Evolutionary conservation across 2,888 invertebrate genomes (phyloP).

Genomic region (Agrotis clavis): DNA sequence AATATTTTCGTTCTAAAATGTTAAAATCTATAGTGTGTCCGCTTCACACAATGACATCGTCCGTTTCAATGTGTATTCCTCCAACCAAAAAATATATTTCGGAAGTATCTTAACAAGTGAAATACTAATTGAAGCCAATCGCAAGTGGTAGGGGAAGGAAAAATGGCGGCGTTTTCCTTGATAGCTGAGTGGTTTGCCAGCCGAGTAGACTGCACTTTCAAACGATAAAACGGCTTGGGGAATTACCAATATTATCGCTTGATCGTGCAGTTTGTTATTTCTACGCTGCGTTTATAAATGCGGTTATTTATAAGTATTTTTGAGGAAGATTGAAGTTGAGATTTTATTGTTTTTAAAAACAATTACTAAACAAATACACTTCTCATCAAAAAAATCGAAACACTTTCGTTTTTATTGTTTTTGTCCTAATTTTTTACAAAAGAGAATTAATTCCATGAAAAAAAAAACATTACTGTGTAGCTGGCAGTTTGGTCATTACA

Average conservation of each 20-base stretch:
- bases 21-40: no score
- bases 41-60: no score
- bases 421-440: no score
- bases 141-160: not conserved
- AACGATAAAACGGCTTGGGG: conserved; percentile 4
- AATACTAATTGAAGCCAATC: conserved; percentile 15
- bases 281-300: not conserved
- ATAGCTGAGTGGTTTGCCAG: not conserved
- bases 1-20: no score
- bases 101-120: not conserved
- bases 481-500: no score
- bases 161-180: conserved; percentile 14
- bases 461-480: no score
- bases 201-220: not conserved
- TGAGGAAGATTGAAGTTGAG: not conserved
- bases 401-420: no score
- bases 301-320: not conserved
- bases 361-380: no score
- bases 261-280: not conserved
- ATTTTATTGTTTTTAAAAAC: not conserved
- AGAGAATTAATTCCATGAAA: no score
- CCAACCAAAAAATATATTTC: no score
- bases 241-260: not conserved
- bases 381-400: no score
- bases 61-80: no score